A percentile compares a stretch with the other conserved stretches of the same genome.
These are phyloP conservation scores for Chauna torquata DNA, from an alignment of 2,113 vertebrate species.

Conservation along the genomic window DNA sequence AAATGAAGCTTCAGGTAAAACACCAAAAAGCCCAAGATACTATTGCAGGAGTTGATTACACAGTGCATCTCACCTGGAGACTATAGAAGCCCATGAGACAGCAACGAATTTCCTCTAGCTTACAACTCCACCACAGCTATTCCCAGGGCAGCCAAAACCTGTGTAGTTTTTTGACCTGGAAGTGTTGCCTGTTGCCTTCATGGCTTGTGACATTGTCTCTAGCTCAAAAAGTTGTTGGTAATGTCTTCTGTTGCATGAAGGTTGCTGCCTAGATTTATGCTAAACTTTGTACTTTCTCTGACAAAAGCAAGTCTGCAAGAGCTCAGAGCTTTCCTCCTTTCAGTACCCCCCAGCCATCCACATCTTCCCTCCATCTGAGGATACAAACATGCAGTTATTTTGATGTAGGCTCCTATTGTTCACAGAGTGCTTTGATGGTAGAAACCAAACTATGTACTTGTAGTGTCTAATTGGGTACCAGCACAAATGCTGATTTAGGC, in stretches of 20 bases:
- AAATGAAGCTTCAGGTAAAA: not conserved
- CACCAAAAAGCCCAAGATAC: not conserved
- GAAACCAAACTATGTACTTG: not conserved
- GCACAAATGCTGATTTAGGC: not conserved
- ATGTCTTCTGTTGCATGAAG: not conserved
- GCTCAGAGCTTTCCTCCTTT: not conserved
- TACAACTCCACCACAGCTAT: not conserved
- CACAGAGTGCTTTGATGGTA: conserved; percentile 23
- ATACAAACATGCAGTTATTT: not conserved
- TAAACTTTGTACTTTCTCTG: not conserved
- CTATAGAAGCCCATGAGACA: not conserved
- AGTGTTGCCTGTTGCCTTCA: not conserved
- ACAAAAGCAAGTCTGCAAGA: not conserved
- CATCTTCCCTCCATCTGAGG: conserved; percentile 15
- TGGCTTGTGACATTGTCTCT: not conserved
- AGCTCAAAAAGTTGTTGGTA: not conserved
- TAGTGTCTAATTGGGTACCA: not conserved
- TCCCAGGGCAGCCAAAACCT: not conserved
- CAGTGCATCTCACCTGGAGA: not conserved
- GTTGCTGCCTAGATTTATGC: not conserved
- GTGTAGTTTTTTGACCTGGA: not conserved
- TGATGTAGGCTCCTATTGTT: not conserved
- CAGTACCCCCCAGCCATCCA: not conserved
- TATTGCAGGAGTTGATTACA: not conserved
- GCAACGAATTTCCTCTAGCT: not conserved